phyloP scores from a whole-genome alignment of 2,797 vertebrate species.

The Lutjanus argentimaculatus region DNA sequence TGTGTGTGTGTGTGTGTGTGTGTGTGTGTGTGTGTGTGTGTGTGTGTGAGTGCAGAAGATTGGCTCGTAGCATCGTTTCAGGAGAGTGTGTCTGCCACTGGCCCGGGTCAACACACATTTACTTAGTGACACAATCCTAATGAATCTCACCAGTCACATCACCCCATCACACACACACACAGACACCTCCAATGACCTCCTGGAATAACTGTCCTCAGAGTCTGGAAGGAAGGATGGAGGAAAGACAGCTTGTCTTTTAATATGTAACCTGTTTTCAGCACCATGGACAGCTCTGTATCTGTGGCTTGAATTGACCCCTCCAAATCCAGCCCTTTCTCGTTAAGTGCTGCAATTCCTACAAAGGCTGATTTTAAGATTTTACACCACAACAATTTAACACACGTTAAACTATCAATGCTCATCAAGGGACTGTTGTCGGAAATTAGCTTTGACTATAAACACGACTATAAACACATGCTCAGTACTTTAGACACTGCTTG shows the following conservation, averaged over 20 bases:
- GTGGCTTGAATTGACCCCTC: not conserved
- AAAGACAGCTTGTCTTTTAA: not conserved
- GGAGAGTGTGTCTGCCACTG: constrained; percentile 50
- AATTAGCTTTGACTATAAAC: too few relatives aligned
- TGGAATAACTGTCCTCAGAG: constrained; percentile 25
- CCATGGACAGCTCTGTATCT: constrained; percentile 60
- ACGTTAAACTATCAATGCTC: too few relatives aligned
- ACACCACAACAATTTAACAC: too few relatives aligned
- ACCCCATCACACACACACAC: not conserved
- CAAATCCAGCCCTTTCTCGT: too few relatives aligned
- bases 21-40: constrained; percentile 40
- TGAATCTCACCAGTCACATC: constrained; percentile 84
- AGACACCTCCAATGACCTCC: constrained; percentile 26
- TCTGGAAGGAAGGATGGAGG: not conserved
- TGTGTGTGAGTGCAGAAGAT: constrained; percentile 49
- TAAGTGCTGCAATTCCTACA: too few relatives aligned
- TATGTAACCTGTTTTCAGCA: constrained; percentile 49
- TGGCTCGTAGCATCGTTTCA: constrained; percentile 43
- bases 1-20: constrained; percentile 44
- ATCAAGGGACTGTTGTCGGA: too few relatives aligned
- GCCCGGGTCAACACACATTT: constrained; percentile 90
- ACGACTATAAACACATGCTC: too few relatives aligned
- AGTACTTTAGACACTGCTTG: too few relatives aligned
- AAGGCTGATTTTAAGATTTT: too few relatives aligned
- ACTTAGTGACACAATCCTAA: constrained; percentile 90